phyloP scores from a whole-genome alignment of 1,140 invertebrate species.

The Microplitis mediator region DNA sequence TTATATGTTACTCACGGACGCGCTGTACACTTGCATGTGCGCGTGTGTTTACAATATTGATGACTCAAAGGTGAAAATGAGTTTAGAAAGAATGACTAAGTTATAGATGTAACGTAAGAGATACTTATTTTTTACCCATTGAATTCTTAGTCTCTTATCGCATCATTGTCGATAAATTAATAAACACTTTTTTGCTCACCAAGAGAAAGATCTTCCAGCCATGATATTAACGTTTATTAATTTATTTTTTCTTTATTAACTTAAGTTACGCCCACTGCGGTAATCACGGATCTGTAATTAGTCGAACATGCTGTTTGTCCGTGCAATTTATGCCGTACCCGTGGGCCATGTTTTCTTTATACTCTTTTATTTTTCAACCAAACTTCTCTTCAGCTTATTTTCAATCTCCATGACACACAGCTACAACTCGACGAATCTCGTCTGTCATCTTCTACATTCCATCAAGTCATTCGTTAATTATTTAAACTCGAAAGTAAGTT shows the following conservation, averaged over 20 bases:
- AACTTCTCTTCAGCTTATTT: neutral
- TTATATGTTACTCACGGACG: no score
- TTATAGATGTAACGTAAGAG: neutral
- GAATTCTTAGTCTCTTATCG: constrained; percentile 36
- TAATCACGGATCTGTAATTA: constrained; percentile 60
- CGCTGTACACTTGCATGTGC: no score
- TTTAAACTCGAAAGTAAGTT: neutral
- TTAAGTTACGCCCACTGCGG: constrained; percentile 48
- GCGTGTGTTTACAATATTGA: no score
- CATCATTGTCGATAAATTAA: constrained; percentile 49
- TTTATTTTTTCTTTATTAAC: constrained; percentile 57
- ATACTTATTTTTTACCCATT: constrained; percentile 19
- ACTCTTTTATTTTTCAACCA: constrained; percentile 1
- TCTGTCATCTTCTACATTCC: neutral
- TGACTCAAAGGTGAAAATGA: neutral
- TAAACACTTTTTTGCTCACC: constrained; percentile 44
- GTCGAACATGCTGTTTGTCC: constrained; percentile 56
- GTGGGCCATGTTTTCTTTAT: constrained; percentile 33
- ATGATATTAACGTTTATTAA: constrained; percentile 57
- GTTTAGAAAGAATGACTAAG: neutral
- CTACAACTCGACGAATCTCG: neutral
- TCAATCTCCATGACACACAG: neutral
- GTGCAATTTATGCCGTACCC: constrained; percentile 53
- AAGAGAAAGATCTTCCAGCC: constrained; percentile 37
- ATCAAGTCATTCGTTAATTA: constrained; percentile 8